Conservation (phyloP, 2,113 vertebrate species). For the Zapus hudsonius region DNA sequence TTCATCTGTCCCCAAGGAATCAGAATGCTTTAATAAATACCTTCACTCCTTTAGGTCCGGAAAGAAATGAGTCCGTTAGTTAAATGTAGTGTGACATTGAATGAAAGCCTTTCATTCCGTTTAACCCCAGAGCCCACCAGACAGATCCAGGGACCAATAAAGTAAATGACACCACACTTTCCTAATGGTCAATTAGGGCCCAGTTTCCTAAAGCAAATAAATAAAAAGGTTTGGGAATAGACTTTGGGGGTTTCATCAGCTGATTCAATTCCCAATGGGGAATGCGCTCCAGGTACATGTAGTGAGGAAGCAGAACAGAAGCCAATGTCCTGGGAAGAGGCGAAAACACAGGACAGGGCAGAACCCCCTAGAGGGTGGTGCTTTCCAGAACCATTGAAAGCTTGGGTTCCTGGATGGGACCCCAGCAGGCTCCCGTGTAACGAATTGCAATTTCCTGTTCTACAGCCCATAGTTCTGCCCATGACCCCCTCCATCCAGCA, state of each 20-base stretch:
- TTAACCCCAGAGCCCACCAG: slow-evolving; percentile 1
- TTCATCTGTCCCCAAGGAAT: slow-evolving; percentile 85
- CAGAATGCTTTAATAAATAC: slow-evolving; percentile 84
- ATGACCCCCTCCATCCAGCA: background rate
- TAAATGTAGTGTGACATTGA: slow-evolving; percentile 77
- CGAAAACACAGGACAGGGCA: accelerated
- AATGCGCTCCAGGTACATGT: background rate
- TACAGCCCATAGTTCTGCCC: accelerated
- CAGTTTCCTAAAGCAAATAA: slow-evolving; percentile 36
- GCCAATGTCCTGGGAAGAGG: background rate
- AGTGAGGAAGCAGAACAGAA: accelerated
- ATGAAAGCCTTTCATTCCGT: slow-evolving; percentile 54
- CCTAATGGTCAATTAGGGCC: slow-evolving; percentile 69
- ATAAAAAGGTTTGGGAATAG: background rate
- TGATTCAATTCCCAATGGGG: background rate
- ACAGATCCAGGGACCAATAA: slow-evolving; percentile 31
- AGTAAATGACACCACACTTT: background rate
- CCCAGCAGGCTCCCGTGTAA: accelerated
- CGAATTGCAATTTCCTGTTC: accelerated
- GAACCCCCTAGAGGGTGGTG: background rate
- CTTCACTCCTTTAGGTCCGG: slow-evolving; percentile 74
- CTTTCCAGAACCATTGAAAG: background rate
- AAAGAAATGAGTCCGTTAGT: slow-evolving; percentile 77
- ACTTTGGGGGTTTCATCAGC: background rate
- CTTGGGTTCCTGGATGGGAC: accelerated